Evolutionary conservation across 2,797 vertebrate genomes (phyloP).

Genomic region (Echiichthys vipera): DNA sequence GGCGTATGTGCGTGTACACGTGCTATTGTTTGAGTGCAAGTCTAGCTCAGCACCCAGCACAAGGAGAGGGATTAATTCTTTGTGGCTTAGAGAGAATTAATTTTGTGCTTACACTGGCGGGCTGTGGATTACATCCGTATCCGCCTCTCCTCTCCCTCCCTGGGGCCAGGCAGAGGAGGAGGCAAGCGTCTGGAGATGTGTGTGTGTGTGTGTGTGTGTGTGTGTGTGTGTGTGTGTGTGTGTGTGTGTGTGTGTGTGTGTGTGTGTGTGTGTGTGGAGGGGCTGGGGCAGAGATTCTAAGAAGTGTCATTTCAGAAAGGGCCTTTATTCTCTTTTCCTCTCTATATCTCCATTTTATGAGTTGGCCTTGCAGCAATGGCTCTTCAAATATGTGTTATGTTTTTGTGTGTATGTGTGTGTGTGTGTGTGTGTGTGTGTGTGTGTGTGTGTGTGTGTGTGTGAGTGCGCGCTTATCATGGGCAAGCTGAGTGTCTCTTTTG

Average conservation of each 20-base stretch:
- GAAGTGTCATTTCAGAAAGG: slow-evolving; percentile 76
- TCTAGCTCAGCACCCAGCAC: slow-evolving; percentile 74
- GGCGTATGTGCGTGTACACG: slow-evolving; percentile 36
- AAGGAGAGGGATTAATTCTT: slow-evolving; percentile 88
- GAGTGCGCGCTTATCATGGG: slow-evolving; percentile 44
- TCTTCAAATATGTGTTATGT: slow-evolving; percentile 64
- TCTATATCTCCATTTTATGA: slow-evolving; percentile 66
- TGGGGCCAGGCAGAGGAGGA: slow-evolving; percentile 72
- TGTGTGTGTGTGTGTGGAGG: too few species aligned
- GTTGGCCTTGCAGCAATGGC: slow-evolving; percentile 47
- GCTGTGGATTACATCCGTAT: slow-evolving; percentile 86
- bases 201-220: too few species aligned
- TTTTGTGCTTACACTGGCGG: slow-evolving; percentile 87
- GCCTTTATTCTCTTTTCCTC: slow-evolving; percentile 62
- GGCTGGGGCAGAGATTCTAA: slow-evolving; percentile 52
- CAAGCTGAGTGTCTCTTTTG: slow-evolving; percentile 61
- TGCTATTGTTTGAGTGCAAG: slow-evolving; percentile 70
- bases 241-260: too few species aligned
- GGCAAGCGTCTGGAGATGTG: slow-evolving; percentile 72
- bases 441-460: not conserved
- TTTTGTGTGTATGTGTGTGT: slow-evolving; percentile 35
- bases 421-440: slow-evolving; percentile 12
- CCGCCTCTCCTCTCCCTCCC: slow-evolving; percentile 78
- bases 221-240: too few species aligned
- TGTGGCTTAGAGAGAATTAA: slow-evolving; percentile 88